Conservation (phyloP, 2,888 invertebrate genomes). For the Prosopocoilus inquinatus region DNA sequence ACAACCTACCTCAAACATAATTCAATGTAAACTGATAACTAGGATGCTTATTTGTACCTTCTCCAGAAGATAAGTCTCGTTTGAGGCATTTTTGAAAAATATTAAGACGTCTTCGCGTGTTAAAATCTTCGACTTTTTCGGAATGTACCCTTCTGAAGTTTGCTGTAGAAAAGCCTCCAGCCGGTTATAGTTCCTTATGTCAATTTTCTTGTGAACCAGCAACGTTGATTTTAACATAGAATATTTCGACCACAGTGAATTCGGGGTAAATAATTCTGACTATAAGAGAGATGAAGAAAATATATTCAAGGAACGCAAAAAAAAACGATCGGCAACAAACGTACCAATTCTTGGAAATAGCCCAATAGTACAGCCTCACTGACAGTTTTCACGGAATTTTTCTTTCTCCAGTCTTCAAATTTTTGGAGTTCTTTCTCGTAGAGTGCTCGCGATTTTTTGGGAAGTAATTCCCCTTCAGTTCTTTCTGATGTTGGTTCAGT, state of each 20-base stretch:
- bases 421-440: no score
- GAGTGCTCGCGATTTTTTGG: background rate
- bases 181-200: background rate
- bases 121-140: no score
- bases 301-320: no score
- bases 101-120: no score
- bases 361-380: background rate
- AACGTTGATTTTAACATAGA: background rate
- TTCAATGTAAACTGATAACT: no score
- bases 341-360: background rate
- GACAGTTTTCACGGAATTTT: background rate
- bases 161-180: background rate
- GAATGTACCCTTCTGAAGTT: background rate
- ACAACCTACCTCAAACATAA: no score
- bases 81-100: no score
- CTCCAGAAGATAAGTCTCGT: no score
- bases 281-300: background rate
- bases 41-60: no score
- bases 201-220: background rate
- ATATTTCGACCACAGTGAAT: background rate
- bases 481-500: background rate
- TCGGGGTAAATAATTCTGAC: background rate
- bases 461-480: background rate
- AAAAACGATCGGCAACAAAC: background rate
- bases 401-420: background rate